Evolutionary conservation across 2,888 invertebrate genomes (phyloP), one percentile per base, ranked within the genome.

Genomic region (Dicyrtomina minuta): DNA sequence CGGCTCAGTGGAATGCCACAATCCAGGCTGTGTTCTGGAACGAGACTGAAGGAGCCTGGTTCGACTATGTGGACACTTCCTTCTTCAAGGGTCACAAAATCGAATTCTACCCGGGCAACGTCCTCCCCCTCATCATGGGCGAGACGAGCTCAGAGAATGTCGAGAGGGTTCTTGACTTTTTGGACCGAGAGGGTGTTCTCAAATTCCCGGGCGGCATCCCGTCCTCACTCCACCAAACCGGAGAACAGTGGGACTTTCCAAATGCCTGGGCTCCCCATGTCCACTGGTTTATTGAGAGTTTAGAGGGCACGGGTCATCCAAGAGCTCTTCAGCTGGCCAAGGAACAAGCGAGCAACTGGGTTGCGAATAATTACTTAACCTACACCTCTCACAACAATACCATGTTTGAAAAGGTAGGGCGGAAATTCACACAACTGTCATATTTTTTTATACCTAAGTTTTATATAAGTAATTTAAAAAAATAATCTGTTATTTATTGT

Each of bases 11-110:
- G 85, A 83, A 85, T 74, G 81, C 80, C 41, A 86, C 87, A 0
- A 89, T 93, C 43, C 84, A 87, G 22, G 84, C 85, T 3, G 85
- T 92, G 0, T 83, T 92, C 12, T 94, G 92, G 90, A 86, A 91
- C 79, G 86, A 89, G 53, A 85, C 87, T 26, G 87, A 87, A 51
- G 91, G 91, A 0, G 85, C 87, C 66, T 94, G 93, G 93, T 88
- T 89, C 76, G 93, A 93, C 81, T 91, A 88, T 80, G 53, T 49
- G 20, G 89, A 92, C 77, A 89, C 92, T 77, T 79, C 88, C 0
- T 76, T 81, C 0, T 84, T 86, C 66, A 85, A 87, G 49, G 89
- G 87, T 24, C 84, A 87, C 69, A 84, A 90, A 13, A 85, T 85
- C 74, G 86, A 87, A 77, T 91, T 90, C 80, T 90, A 87, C 79